A percentile compares a stretch with the other conserved stretches of the same genome.
Evolutionary conservation across 2,113 vertebrate species (phyloP).

Genomic region (Phaethornis superciliosus): DNA sequence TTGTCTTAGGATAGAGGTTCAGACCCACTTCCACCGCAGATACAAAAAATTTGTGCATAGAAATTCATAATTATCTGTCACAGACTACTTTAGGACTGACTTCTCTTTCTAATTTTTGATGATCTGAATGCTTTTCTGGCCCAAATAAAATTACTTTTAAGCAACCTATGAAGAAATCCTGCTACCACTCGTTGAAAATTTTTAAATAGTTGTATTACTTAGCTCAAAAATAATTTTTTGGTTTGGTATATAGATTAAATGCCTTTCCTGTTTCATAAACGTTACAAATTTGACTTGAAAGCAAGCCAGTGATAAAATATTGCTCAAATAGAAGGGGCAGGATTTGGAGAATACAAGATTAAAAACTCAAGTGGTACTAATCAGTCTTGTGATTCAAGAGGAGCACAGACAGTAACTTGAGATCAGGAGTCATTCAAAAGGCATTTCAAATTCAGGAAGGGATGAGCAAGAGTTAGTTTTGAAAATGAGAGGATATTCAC

Average conservation of each 20-base stretch:
- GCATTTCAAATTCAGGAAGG: not conserved
- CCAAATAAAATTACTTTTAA: not conserved
- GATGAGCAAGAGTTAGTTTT: not conserved
- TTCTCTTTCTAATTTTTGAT: not conserved
- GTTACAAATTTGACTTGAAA: not conserved
- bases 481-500: not conserved
- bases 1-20: not conserved
- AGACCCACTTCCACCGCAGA: not conserved
- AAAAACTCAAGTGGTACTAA: not conserved
- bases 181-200: not conserved
- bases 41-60: not conserved
- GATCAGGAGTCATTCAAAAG: not conserved
- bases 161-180: not conserved
- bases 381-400: not conserved
- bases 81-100: not conserved
- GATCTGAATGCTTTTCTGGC: not conserved
- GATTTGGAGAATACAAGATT: not conserved
- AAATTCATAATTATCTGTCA: accelerated
- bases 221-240: not conserved
- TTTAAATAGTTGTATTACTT: not conserved
- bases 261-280: not conserved
- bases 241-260: not conserved
- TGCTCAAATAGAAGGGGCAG: not conserved
- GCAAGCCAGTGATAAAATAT: not conserved
- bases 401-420: not conserved